Base-by-base conservation (phyloP, 2,888 invertebrate species). In the Cheiracanthium punctorium region DNA sequence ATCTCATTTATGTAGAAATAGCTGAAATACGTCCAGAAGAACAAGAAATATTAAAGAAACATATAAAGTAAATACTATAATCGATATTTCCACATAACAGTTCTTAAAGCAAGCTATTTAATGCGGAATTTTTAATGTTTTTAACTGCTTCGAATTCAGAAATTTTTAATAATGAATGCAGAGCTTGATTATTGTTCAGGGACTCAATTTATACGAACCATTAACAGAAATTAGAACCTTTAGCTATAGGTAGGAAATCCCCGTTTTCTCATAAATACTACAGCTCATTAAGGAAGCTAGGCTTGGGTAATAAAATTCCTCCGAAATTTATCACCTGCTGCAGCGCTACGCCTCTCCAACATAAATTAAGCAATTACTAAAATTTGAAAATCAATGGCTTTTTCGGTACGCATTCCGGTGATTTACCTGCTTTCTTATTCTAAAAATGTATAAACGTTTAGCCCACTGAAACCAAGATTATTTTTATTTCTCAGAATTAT, bases 281-380 rank as follows among this genome's bases (percentile, higher is more conserved):
- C 52, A 43, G 69, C 81, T 82, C 81, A 75, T 82, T 82, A 82
- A 82, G 75, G 75, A 75, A 82, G 24, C 73, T 73, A 74, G 72
- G 80, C 67, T 58, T 32, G 30, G 73, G 73, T 73, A 73, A 73
- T 81, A 81, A 81, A 81, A 81, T 81, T 81, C 73, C 52, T 74
- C 41, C 81, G 69, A 74, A 75, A 82, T 75, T 82, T 74, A 82
- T 82, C 81, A 82, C 81, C 81, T 75, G 75, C 58, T 75, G 24
- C 69, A 33, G 52, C 52, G 58, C 37, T 37, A 69, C 81, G 75
- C 75, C 81, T 70, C 37, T 69, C 69, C 37, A 37, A 75, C 81
- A 82, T 75, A 82, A 82, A 82, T 74, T 81, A 81, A 81, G 73
- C 69, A 73, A 81, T 82, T 82, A 82, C 81, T 37, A 64, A 82